Evolutionary conservation across 2,113 vertebrate species (phyloP).

Genomic region (Cnemophilus loriae): DNA sequence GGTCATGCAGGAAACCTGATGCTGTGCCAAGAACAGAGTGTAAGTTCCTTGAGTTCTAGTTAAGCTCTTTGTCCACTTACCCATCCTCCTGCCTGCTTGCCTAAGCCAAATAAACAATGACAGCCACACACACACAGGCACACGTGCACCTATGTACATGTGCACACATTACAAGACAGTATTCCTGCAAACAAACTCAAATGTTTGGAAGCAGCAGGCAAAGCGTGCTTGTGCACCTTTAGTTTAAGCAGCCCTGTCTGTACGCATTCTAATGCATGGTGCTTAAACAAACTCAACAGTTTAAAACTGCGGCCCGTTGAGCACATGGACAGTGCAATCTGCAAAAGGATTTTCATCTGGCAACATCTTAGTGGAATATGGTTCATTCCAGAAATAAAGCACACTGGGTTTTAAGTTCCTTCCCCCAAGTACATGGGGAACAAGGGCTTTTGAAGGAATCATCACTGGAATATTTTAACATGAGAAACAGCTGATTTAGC

Average conservation of each 20-base stretch:
- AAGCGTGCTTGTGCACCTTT: neutral
- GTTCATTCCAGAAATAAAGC: neutral
- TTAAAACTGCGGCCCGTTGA: neutral
- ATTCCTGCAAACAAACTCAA: neutral
- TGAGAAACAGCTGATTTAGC: neutral
- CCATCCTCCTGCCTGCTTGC: neutral
- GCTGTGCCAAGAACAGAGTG: conserved; percentile 19
- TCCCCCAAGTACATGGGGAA: neutral
- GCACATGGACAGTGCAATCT: neutral
- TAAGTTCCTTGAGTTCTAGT: conserved; percentile 54
- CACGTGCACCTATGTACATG: neutral
- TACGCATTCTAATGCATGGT: neutral
- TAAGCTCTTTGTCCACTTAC: conserved; percentile 40
- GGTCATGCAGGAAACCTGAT: conserved; percentile 47
- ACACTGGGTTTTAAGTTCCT: neutral
- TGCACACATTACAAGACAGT: neutral
- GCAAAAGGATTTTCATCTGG: neutral
- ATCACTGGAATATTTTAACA: neutral
- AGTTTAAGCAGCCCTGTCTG: neutral
- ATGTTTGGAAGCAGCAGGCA: neutral
- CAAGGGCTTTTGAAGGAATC: neutral
- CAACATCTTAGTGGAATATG: neutral
- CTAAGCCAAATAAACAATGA: neutral
- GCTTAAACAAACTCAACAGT: neutral
- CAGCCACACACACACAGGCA: neutral